Percentiles rank a stretch among this genome's conserved stretches.
Conservation (phyloP, 2,888 invertebrate genomes). For the Archaeoteleia sp. region DNA sequence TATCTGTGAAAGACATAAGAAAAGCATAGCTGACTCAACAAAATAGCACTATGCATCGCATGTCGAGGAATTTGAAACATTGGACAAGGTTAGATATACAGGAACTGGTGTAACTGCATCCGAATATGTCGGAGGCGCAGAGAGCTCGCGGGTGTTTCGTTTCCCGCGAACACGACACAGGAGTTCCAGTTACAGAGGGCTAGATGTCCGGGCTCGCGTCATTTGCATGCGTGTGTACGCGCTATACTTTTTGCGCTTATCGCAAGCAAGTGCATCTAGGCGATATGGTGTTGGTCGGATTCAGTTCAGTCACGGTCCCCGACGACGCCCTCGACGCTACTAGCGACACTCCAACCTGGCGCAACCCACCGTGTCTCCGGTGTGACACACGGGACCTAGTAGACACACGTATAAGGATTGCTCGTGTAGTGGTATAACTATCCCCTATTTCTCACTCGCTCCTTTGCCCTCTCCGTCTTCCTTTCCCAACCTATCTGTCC, state of each 20-base stretch:
- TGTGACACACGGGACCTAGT: too few species aligned
- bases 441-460: too few species aligned
- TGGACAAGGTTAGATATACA: conserved; percentile 50
- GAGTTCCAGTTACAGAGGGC: conserved; percentile 66
- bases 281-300: conserved; percentile 64
- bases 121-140: conserved; percentile 53
- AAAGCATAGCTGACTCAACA: too few species aligned
- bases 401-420: too few species aligned
- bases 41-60: too few species aligned
- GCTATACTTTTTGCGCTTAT: conserved; percentile 38
- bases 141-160: conserved; percentile 62
- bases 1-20: too few species aligned
- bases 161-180: conserved; percentile 66
- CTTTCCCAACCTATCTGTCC: too few species aligned
- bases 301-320: conserved; percentile 71
- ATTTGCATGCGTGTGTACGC: conserved; percentile 25
- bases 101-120: conserved; percentile 66
- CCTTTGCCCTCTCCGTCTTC: too few species aligned
- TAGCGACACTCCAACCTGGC: conserved; percentile 63
- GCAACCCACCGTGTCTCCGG: conserved; percentile 74
- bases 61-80: conserved; percentile 35
- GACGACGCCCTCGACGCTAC: conserved; percentile 63
- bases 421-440: too few species aligned
- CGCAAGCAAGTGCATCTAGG: conserved; percentile 34
- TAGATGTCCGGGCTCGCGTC: conserved; percentile 13